phyloP scores from a whole-genome alignment of 2,888 invertebrate species.

The Serrognathus titanus region DNA sequence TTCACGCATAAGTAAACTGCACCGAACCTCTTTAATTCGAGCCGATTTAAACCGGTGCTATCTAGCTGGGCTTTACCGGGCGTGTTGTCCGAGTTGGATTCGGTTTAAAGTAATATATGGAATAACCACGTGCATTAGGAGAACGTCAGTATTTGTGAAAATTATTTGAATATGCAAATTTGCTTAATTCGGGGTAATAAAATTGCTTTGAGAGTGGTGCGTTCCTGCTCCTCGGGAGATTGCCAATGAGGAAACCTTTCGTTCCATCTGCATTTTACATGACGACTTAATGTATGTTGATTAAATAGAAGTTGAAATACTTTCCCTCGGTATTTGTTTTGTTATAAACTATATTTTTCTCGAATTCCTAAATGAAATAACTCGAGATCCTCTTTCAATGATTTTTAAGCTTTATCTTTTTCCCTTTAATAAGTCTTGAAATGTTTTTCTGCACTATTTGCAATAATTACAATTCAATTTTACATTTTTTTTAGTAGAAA shows the following conservation, averaged over 20 bases:
- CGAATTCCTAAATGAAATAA: too few relatives aligned
- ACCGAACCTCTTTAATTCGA: conserved; percentile 14
- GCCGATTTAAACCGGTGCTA: neutral
- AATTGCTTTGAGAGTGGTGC: conserved; percentile 17
- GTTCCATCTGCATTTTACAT: conserved; percentile 25
- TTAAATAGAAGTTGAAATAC: too few relatives aligned
- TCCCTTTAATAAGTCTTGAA: too few relatives aligned
- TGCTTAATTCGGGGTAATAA: conserved; percentile 6
- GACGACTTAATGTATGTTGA: conserved; percentile 28
- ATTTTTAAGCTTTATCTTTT: too few relatives aligned
- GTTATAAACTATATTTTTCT: too few relatives aligned
- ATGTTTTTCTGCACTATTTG: too few relatives aligned
- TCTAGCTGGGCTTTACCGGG: neutral
- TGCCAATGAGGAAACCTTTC: conserved; percentile 18
- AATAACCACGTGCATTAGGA: neutral
- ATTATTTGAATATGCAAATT: conserved; percentile 13
- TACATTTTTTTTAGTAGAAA: too few relatives aligned
- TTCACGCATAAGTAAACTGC: conserved; percentile 12
- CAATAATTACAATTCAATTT: too few relatives aligned
- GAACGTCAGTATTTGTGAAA: neutral
- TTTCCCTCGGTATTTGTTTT: too few relatives aligned
- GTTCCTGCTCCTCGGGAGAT: conserved; percentile 22
- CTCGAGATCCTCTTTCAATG: too few relatives aligned
- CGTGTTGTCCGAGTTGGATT: neutral
- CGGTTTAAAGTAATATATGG: neutral